phyloP scores from a whole-genome alignment of 2,797 vertebrate species.

The Lepidocolaptes lacrymiger region DNA sequence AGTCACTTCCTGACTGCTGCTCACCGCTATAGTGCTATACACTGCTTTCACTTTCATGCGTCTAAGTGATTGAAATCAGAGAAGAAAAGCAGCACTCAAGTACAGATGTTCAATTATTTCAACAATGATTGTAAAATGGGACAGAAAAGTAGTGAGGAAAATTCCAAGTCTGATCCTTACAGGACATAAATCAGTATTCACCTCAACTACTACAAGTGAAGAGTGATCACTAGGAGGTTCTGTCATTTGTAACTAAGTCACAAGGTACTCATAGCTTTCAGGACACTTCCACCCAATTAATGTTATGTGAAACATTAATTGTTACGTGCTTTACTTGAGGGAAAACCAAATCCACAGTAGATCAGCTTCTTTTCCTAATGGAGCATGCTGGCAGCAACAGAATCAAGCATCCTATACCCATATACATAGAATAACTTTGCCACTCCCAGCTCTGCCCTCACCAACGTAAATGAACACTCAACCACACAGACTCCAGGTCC shows the following conservation, averaged over 20 bases:
- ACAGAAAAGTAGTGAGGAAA: neutral
- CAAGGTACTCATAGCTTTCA: neutral
- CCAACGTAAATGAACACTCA: neutral
- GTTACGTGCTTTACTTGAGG: neutral
- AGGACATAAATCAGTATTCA: neutral
- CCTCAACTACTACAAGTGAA: neutral
- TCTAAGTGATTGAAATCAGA: neutral
- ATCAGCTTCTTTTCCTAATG: neutral
- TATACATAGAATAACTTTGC: neutral
- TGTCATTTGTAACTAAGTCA: neutral
- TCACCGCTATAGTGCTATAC: neutral
- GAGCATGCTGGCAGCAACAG: neutral
- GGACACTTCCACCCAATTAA: neutral
- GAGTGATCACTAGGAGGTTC: neutral
- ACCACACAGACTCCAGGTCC: neutral
- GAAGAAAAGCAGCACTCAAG: neutral
- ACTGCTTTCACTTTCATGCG: neutral
- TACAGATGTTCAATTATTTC: neutral
- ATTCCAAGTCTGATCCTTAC: neutral
- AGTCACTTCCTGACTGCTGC: neutral
- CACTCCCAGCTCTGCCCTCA: neutral
- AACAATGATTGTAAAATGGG: neutral
- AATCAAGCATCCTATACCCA: neutral
- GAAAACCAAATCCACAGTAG: neutral
- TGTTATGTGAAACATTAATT: neutral